A percentile compares a stretch with the other conserved stretches of the same genome.
These are phyloP conservation scores for Nomada ruficornis DNA, from an alignment of 2,888 invertebrate genomes.

Conservation along the genomic window DNA sequence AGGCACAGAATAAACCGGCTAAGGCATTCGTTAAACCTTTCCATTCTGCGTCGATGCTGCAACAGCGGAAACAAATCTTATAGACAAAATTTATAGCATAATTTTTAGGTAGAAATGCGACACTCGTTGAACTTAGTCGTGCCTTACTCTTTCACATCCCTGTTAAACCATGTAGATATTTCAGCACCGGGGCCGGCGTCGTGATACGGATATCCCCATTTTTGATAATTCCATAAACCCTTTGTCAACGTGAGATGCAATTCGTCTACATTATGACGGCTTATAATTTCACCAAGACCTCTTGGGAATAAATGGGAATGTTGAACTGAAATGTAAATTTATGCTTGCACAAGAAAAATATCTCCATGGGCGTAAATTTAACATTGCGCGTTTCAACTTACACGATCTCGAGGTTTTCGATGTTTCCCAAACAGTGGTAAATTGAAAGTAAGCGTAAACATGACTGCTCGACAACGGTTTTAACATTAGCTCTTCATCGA, in stretches of 20 bases:
- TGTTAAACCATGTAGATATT: slow-evolving; percentile 96
- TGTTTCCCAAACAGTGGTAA: slow-evolving; percentile 91
- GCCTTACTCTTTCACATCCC: slow-evolving; percentile 76
- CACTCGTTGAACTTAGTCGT: neutral
- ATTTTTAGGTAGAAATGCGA: too few species aligned
- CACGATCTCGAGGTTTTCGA: slow-evolving; percentile 72
- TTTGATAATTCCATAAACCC: slow-evolving; percentile 96
- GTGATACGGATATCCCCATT: slow-evolving; percentile 97
- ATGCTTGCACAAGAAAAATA: neutral
- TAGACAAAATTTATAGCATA: neutral
- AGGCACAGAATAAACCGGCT: slow-evolving; percentile 98
- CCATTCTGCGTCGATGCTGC: slow-evolving; percentile 94
- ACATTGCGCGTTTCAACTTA: slow-evolving; percentile 62
- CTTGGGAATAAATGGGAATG: slow-evolving; percentile 95
- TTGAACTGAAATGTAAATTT: slow-evolving; percentile 86
- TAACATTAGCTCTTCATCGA: slow-evolving; percentile 94
- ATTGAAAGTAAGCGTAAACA: slow-evolving; percentile 96
- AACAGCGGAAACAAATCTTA: slow-evolving; percentile 51
- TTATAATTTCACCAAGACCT: slow-evolving; percentile 94
- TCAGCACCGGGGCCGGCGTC: slow-evolving; percentile 98
- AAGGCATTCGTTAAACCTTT: slow-evolving; percentile 94
- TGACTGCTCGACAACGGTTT: slow-evolving; percentile 94
- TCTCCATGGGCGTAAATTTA: neutral
- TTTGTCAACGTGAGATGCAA: slow-evolving; percentile 96
- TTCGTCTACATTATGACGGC: slow-evolving; percentile 93